Evolutionary conservation across 2,797 vertebrate genomes (phyloP).

Genomic region (Gila robusta): DNA sequence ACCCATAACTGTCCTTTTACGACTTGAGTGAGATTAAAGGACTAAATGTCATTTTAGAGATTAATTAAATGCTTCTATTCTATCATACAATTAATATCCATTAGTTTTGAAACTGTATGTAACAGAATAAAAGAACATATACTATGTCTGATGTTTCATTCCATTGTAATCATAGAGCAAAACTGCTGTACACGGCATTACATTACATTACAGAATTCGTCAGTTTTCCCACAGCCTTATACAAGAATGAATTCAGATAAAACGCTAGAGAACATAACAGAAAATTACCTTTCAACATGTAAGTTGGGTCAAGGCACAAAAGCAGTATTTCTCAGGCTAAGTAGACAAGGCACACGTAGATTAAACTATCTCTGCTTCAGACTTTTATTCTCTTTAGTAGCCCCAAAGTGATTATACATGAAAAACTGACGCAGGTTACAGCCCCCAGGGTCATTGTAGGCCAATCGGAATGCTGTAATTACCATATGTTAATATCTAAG

Average conservation of each 20-base stretch:
- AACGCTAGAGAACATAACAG: background rate
- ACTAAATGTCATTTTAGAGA: background rate
- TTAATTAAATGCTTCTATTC: background rate
- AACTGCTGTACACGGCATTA: background rate
- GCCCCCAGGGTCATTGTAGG: background rate
- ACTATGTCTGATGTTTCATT: background rate
- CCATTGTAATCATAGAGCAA: background rate
- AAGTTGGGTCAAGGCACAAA: background rate
- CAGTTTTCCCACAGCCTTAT: background rate
- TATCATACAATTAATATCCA: background rate
- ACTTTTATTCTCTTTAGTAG: background rate
- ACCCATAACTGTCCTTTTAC: background rate
- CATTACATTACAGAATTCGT: background rate
- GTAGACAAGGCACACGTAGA: background rate
- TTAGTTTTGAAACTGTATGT: background rate
- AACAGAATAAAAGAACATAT: background rate
- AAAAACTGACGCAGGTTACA: background rate
- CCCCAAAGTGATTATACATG: background rate
- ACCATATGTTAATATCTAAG: background rate
- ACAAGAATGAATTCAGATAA: background rate
- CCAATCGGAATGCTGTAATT: slow-evolving; percentile 23
- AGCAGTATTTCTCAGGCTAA: background rate
- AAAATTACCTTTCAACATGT: slow-evolving; percentile 45
- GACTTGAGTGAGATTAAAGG: background rate
- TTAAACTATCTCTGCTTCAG: background rate